Conservation (phyloP, 1,140 invertebrate species). For the Epicauta chinensis region DNA sequence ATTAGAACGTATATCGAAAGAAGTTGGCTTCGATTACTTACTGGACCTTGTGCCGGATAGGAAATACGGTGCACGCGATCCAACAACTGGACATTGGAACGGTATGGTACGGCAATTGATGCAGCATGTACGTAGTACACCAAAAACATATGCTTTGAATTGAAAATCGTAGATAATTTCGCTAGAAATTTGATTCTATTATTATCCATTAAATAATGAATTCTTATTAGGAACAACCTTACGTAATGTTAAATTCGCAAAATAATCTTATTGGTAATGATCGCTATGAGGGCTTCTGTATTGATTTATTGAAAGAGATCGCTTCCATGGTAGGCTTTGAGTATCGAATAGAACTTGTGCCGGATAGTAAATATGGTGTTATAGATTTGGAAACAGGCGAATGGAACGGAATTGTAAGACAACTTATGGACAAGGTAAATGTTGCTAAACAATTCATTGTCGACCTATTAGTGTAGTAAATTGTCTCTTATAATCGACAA, state of each 20-base stretch:
- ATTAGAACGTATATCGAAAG: slow-evolving; percentile 54
- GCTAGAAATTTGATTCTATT: too few relatives aligned
- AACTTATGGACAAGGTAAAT: slow-evolving; percentile 77
- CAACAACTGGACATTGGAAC: slow-evolving; percentile 70
- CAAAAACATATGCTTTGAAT: too few relatives aligned
- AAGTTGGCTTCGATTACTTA: slow-evolving; percentile 68
- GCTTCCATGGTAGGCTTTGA: slow-evolving; percentile 86
- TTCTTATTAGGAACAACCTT: slow-evolving; percentile 76
- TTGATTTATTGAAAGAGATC: slow-evolving; percentile 85
- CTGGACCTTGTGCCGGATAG: slow-evolving; percentile 68
- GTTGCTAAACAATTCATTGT: too few relatives aligned
- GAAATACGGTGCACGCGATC: slow-evolving; percentile 68
- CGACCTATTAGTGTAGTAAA: too few relatives aligned
- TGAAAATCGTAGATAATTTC: too few relatives aligned
- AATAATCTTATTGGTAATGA: slow-evolving; percentile 81
- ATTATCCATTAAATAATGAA: too few relatives aligned
- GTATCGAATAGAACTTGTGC: slow-evolving; percentile 83
- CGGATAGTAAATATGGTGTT: slow-evolving; percentile 92
- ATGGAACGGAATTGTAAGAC: slow-evolving; percentile 95
- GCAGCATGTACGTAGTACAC: slow-evolving; percentile 54
- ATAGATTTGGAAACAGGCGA: slow-evolving; percentile 83
- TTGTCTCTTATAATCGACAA: too few relatives aligned
- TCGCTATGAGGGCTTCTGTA: slow-evolving; percentile 92
- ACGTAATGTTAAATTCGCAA: slow-evolving; percentile 87
- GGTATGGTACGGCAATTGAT: slow-evolving; percentile 77